Conservation (phyloP, 2,113 vertebrate species). For the Daubentonia madagascariensis region DNA sequence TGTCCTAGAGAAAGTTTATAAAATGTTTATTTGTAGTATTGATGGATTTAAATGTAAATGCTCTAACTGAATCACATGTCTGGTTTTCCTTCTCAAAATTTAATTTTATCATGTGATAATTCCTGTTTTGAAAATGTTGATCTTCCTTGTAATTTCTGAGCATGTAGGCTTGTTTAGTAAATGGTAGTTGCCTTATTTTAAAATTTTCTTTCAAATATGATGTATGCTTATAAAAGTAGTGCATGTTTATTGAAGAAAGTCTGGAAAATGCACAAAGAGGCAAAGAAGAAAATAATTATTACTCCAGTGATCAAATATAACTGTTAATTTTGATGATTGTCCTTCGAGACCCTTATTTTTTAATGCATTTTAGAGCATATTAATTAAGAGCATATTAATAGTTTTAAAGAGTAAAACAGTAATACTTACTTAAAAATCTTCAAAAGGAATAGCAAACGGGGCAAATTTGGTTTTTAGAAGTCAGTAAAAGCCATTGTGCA, state of each 20-base stretch:
- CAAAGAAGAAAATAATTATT: not conserved
- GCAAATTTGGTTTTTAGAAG: constrained; percentile 64
- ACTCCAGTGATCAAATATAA: not conserved
- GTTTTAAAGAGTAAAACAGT: not conserved
- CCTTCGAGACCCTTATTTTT: not conserved
- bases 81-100: constrained; percentile 23
- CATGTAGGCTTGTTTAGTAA: not conserved
- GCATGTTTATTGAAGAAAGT: not conserved
- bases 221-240: not conserved
- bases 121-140: not conserved
- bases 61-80: not conserved
- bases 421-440: constrained; percentile 17
- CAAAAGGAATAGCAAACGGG: not conserved
- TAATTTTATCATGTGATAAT: constrained; percentile 3
- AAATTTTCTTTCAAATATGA: not conserved
- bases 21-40: constrained; percentile 41
- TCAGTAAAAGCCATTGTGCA: constrained; percentile 64
- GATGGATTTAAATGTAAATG: constrained; percentile 15
- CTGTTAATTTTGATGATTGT: not conserved
- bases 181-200: not conserved
- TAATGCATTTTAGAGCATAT: not conserved
- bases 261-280: not conserved
- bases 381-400: constrained; percentile 15
- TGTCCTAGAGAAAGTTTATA: constrained; percentile 24
- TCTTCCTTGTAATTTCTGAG: constrained; percentile 9